Percentiles rank a stretch among this genome's conserved stretches.
phyloP scores from a whole-genome alignment of 2,888 invertebrate genomes.

The Callosobruchus maculatus region DNA sequence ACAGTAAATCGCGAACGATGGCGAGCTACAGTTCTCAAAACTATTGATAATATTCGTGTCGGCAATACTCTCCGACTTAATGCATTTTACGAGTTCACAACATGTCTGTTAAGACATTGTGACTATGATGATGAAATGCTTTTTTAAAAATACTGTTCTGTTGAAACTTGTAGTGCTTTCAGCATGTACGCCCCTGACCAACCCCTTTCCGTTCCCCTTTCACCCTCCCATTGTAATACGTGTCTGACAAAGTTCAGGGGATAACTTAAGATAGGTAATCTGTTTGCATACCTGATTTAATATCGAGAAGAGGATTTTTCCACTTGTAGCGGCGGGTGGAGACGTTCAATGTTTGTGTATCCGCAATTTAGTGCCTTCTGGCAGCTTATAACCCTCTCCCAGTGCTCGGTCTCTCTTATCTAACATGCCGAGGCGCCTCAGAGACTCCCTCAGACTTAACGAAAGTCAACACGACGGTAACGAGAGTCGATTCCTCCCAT shows the following conservation, averaged over 20 bases:
- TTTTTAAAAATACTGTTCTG: no score
- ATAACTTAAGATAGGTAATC: conserved; percentile 30
- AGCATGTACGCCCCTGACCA: neutral
- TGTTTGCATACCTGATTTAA: conserved; percentile 38
- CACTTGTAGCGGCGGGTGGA: conserved; percentile 6
- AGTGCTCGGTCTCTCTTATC: conserved; percentile 15
- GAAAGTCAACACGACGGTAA: conserved; percentile 15
- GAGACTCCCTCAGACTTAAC: conserved; percentile 15
- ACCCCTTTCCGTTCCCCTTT: neutral
- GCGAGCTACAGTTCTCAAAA: no score
- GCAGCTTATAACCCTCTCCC: conserved; percentile 26
- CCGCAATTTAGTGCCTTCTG: conserved; percentile 21
- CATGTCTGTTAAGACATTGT: no score
- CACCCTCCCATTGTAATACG: conserved; percentile 12
- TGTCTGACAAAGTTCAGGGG: conserved; percentile 21
- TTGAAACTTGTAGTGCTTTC: neutral
- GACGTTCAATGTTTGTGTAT: conserved; percentile 28
- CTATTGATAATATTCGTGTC: no score
- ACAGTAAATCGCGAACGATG: no score
- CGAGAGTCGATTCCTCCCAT: neutral
- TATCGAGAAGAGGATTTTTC: conserved; percentile 32
- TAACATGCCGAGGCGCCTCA: conserved; percentile 2
- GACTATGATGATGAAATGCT: no score
- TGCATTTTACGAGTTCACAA: no score
- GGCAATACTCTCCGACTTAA: no score